Conservation (phyloP, 2,888 invertebrate species). For the Leptopterna dolabrata region DNA sequence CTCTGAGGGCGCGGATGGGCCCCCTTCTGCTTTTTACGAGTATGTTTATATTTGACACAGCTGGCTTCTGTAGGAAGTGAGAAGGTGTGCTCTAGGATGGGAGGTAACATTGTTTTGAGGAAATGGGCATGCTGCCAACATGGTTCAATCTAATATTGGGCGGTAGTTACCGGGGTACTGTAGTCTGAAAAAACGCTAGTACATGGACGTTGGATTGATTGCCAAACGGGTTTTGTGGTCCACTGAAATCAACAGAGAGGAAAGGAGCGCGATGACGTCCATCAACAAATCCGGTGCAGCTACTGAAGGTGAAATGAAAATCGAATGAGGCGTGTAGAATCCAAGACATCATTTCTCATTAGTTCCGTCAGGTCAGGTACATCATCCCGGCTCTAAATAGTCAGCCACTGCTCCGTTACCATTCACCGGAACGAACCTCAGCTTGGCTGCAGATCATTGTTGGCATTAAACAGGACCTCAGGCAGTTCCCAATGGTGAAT, state of each 20-base stretch:
- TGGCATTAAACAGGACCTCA: constrained; percentile 18
- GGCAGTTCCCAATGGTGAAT: constrained; percentile 12
- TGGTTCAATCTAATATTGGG: no score
- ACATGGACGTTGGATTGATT: no score
- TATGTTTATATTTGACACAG: constrained; percentile 52
- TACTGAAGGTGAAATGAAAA: constrained; percentile 22
- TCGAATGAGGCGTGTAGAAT: not conserved
- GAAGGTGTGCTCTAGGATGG: not conserved
- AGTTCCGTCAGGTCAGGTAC: not conserved
- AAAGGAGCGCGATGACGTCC: not conserved
- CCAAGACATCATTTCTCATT: not conserved
- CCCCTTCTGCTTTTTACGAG: constrained; percentile 40
- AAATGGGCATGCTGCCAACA: not conserved
- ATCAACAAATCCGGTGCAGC: not conserved
- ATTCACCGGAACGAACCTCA: constrained; percentile 22
- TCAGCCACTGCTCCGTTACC: not conserved
- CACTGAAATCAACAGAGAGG: no score
- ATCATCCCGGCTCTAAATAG: constrained; percentile 18
- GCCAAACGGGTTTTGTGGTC: no score
- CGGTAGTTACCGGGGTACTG: no score
- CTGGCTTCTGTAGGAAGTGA: not conserved
- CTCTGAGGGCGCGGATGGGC: not conserved
- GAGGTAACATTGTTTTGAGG: not conserved
- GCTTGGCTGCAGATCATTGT: constrained; percentile 30
- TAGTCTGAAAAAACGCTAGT: no score